phyloP scores from a whole-genome alignment of 2,797 vertebrate species.

The Phataginus tricuspis region DNA sequence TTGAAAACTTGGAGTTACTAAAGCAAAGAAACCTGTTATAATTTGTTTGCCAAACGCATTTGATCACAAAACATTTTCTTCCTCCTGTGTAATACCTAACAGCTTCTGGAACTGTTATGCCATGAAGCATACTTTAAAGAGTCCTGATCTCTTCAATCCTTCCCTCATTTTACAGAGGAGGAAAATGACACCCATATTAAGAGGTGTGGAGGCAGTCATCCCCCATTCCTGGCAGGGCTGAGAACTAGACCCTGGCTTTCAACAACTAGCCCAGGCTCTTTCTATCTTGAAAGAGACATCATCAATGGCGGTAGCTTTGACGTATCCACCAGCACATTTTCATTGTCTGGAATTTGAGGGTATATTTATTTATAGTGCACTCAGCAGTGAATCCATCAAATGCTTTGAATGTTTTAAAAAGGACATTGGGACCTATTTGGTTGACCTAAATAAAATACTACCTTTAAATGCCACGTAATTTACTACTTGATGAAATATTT shows the following conservation, averaged over 20 bases:
- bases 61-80: neutral
- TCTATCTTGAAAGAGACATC: conserved; percentile 5
- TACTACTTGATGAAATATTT: conserved; percentile 44
- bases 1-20: neutral
- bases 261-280: neutral
- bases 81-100: neutral
- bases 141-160: neutral
- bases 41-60: neutral
- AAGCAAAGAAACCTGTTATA: neutral
- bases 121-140: neutral
- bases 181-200: neutral
- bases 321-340: neutral
- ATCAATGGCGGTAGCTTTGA: neutral
- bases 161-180: neutral
- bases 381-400: conserved; percentile 65
- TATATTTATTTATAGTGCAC: conserved; percentile 62
- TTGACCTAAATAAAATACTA: conserved; percentile 66
- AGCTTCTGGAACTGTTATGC: neutral
- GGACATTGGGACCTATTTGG: conserved; percentile 29
- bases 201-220: neutral
- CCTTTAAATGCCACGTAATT: conserved; percentile 49
- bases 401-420: conserved; percentile 56
- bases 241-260: neutral
- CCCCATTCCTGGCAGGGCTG: neutral
- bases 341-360: conserved; percentile 49